Evolutionary conservation across 2,113 vertebrate species (phyloP).

Genomic region (Rhagologus leucostigma): DNA sequence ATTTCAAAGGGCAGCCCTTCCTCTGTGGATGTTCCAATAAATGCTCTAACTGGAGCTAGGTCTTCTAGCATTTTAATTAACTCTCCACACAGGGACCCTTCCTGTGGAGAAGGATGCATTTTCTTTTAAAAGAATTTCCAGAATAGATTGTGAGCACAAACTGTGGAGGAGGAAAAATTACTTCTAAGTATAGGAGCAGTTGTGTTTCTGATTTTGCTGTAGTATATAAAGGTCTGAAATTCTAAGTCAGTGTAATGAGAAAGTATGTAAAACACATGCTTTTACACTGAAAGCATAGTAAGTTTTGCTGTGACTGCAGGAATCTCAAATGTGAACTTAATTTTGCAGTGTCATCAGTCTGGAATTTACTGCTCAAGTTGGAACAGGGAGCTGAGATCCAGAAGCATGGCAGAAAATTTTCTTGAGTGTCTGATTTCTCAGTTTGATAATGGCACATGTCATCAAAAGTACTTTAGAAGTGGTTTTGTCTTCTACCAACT

Average conservation of each 20-base stretch:
- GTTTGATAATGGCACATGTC: background rate
- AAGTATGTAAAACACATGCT: background rate
- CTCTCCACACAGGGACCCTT: background rate
- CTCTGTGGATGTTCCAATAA: background rate
- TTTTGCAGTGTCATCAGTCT: background rate
- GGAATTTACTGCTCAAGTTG: background rate
- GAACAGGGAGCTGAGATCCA: background rate
- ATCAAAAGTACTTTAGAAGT: background rate
- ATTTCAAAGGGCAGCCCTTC: background rate
- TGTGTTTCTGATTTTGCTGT: background rate
- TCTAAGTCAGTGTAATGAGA: background rate
- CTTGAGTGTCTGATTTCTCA: background rate
- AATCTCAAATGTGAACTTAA: background rate
- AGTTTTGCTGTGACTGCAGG: background rate
- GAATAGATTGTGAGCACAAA: background rate
- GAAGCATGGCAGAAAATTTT: background rate
- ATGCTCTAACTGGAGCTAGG: background rate
- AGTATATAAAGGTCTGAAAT: background rate
- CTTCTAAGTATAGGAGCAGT: background rate
- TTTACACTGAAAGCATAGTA: background rate
- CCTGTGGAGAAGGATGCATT: background rate
- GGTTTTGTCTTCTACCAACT: background rate
- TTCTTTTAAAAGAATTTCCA: background rate
- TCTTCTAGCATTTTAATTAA: conserved; percentile 29
- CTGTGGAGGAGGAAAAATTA: background rate